Evolutionary conservation across 2,888 invertebrate species (phyloP), one percentile per base, ranked within the genome.

Genomic region (Chaetogeoica ovagalla): DNA sequence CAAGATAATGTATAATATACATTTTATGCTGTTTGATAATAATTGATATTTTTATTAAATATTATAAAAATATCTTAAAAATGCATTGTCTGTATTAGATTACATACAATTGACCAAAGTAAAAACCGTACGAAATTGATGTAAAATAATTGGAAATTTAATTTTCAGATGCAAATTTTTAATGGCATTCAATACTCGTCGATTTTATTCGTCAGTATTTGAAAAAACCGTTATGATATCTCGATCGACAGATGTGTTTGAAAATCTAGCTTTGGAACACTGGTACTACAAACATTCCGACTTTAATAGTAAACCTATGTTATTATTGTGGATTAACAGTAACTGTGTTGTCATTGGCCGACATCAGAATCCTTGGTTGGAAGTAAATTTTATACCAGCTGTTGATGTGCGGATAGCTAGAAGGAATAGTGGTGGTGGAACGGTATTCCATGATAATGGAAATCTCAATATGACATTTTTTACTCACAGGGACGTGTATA

Each of bases 361-460:
- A 81, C 95, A 98, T 87, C 98, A 98, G 87, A 99, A 99, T 87
- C 96, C 97, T 0, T 99, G 97, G 93, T 86, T 92, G 55, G 98
- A 99, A 86, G 92, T 94, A 1, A 94, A 98, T 86, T 87, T 95
- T 4, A 86, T 88, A 82, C 90, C 91, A 71, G 88, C 89, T 63
- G 43, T 19, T 23, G 91, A 91, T 21, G 91, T 98, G 81, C 88
- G 90, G 17, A 85, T 97, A 82, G 97, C 94, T 0, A 90, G 99
- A 81, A 90, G 99, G 63, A 95, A 95, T 85, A 97, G 97, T 87
- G 98, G 98, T 48, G 94, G 99, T 82, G 98, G 98, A 43, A 93
- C 97, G 6, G 97, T 99, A 39, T 99, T 95, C 86, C 98, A 99
- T 86, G 98, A 99, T 86, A 87, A 90, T 83, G 97, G 97, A 81